Evolutionary conservation across 2,888 invertebrate species (phyloP), one percentile per base, ranked within the genome.

Genomic region (Acronicta aceris): DNA sequence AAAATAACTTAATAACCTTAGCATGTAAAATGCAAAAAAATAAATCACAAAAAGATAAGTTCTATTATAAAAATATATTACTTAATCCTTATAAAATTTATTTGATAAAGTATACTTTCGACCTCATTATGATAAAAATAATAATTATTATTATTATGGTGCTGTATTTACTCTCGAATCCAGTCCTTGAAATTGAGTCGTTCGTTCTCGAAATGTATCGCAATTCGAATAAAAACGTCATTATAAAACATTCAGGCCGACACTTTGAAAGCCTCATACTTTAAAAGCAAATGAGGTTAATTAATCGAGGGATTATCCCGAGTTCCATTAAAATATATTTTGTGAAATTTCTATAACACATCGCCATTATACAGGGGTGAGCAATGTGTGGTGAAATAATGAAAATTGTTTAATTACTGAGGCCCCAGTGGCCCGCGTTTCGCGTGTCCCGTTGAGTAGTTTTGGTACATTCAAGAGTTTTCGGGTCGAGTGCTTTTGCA

Each of bases 401-500:
- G 78, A 79, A 83, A 83, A 81, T 83, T 84, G 83, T 82, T 82
- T 84, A 85, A 87, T 86, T 87, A 86, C 79, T 52, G 63, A 17
- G 67, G 62, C 75, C 81, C 77, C 47, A 69, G 79, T 66, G 78
- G 65, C 70, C 64, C 71, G 65, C 74, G 66, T 78, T 60, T 78
- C 77, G 74, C 69, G 71, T 78, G 77, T 79, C 76, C 71, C 75
- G 77, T 71, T 68, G 81, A 84, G 86, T 88, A 88, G 88, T 89
- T 87, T 79, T 74, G 71, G 79, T 79, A 81, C 81, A 83, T 83
- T 84, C 71, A 74, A 78, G 85, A 82, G 85, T 89, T 89, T 89
- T 86, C 82, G 82, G 82, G 82, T 72, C 84, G 89, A 90, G 91
- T 91, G 90, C 89, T 89, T 89, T 89, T 88, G 85, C 89, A 85